Conservation (phyloP, 2,797 vertebrate genomes). For the Sandelia bainsii region DNA sequence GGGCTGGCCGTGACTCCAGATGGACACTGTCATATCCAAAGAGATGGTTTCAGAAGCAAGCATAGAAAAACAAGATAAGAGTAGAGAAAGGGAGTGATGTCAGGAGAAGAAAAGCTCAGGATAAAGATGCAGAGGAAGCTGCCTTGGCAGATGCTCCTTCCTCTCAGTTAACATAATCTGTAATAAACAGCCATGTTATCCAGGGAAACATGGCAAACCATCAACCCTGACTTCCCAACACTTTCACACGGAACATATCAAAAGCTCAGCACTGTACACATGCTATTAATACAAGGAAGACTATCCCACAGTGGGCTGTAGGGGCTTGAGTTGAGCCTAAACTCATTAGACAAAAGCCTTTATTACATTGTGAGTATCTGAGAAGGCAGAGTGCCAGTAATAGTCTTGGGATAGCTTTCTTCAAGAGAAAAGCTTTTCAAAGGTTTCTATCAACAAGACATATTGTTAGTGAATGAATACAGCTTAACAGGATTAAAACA, state of each 20-base stretch:
- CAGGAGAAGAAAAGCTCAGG: slow-evolving; percentile 39
- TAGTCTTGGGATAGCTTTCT: slow-evolving; percentile 45
- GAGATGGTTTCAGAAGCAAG: slow-evolving; percentile 61
- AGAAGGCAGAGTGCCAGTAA: slow-evolving; percentile 46
- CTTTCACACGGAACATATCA: slow-evolving; percentile 70
- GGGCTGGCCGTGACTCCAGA: slow-evolving; percentile 52
- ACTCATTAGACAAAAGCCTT: slow-evolving; percentile 73
- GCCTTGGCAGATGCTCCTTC: slow-evolving; percentile 57
- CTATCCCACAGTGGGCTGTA: slow-evolving; percentile 61
- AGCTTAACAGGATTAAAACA: slow-evolving; percentile 66
- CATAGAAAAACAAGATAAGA: slow-evolving; percentile 37
- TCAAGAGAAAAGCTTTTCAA: slow-evolving; percentile 55
- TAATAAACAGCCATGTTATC: slow-evolving; percentile 76
- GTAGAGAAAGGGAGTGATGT: slow-evolving; percentile 27
- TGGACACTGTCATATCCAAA: slow-evolving; percentile 66
- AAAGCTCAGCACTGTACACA: slow-evolving; percentile 71
- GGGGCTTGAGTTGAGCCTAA: slow-evolving; percentile 61
- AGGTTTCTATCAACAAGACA: slow-evolving; percentile 56
- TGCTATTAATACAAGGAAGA: slow-evolving; percentile 59
- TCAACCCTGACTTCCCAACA: slow-evolving; percentile 60
- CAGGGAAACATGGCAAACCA: slow-evolving; percentile 58
- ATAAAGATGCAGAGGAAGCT: slow-evolving; percentile 47
- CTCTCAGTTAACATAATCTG: slow-evolving; percentile 75
- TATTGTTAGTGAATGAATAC: slow-evolving; percentile 59
- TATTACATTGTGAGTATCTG: slow-evolving; percentile 61